Evolutionary conservation across 2,113 vertebrate species (phyloP).

Genomic region (Macroglossus sobrinus): DNA sequence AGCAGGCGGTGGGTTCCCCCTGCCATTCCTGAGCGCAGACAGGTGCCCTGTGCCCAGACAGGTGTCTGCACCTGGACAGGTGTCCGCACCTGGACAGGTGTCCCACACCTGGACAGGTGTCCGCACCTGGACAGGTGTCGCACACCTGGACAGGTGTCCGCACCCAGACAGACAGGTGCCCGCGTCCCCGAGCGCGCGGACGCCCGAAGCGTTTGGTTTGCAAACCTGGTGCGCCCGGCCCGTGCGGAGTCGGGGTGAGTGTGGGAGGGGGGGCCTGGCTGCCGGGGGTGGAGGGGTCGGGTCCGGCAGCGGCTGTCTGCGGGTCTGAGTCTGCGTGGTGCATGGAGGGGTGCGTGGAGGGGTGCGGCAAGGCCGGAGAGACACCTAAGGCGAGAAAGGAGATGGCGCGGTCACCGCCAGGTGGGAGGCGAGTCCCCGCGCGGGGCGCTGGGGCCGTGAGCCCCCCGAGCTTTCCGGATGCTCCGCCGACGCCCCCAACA

Average conservation of each 20-base stretch:
- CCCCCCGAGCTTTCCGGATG: neutral
- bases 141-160: too few species aligned
- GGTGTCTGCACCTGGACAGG: too few species aligned
- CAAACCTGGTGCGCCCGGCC: constrained; percentile 72
- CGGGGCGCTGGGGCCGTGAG: accelerated
- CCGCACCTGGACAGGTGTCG: too few species aligned
- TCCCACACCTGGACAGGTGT: too few species aligned
- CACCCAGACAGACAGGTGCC: too few species aligned
- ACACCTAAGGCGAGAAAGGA: constrained; percentile 67
- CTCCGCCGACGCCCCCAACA: neutral
- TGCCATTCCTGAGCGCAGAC: neutral
- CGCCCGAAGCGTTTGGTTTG: too few species aligned
- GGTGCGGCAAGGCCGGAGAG: neutral
- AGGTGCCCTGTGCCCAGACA: too few species aligned
- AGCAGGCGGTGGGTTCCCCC: too few species aligned
- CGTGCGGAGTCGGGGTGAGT: neutral
- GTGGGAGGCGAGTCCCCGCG: neutral
- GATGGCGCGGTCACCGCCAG: neutral
- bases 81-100: too few species aligned
- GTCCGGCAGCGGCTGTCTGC: neutral
- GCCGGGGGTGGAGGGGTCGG: constrained; percentile 30
- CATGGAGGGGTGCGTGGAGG: neutral
- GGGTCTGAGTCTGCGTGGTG: too few species aligned
- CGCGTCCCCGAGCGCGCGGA: too few species aligned
- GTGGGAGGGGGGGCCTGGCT: neutral